phyloP scores from a whole-genome alignment of 37 sponge, comb jelly and placozoan genomes.

The Amphimedon queenslandica region DNA sequence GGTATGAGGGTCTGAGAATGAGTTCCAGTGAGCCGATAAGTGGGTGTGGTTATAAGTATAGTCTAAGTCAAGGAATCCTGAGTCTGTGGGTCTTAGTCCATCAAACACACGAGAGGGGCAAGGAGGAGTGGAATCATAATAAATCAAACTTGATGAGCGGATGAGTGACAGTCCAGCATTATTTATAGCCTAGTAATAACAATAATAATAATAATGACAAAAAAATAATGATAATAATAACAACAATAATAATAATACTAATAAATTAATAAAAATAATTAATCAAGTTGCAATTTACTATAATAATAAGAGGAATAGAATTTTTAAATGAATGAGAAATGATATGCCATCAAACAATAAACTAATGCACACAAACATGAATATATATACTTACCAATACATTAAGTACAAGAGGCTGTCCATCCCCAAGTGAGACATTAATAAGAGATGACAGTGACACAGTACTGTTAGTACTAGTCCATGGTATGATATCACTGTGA shows the following conservation, averaged over 20 bases:
- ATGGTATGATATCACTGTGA: conserved; percentile 37
- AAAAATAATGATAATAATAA: no score
- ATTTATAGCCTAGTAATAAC: conserved; percentile 76
- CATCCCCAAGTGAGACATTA: conserved; percentile 15
- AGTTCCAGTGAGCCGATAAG: conserved; percentile 54
- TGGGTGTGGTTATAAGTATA: conserved; percentile 26
- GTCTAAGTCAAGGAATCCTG: conserved; percentile 33
- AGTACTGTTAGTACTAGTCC: conserved; percentile 14
- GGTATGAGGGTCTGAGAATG: conserved; percentile 55
- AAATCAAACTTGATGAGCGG: conserved; percentile 35
- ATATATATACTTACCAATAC: conserved; percentile 18
- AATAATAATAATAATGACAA: no score
- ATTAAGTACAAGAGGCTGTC: conserved; percentile 38
- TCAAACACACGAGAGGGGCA: conserved; percentile 44
- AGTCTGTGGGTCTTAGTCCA: conserved; percentile 16
- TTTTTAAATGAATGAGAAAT: no score
- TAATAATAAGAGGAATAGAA: no score
- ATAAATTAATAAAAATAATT: no score
- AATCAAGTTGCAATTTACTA: no score
- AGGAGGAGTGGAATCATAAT: conserved; percentile 68
- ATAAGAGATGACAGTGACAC: background rate
- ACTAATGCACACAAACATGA: no score
- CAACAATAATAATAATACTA: no score
- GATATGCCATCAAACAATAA: no score
- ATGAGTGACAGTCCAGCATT: conserved; percentile 47